phyloP scores from a whole-genome alignment of 2,113 vertebrate genomes.

The Nannospalax galili region DNA sequence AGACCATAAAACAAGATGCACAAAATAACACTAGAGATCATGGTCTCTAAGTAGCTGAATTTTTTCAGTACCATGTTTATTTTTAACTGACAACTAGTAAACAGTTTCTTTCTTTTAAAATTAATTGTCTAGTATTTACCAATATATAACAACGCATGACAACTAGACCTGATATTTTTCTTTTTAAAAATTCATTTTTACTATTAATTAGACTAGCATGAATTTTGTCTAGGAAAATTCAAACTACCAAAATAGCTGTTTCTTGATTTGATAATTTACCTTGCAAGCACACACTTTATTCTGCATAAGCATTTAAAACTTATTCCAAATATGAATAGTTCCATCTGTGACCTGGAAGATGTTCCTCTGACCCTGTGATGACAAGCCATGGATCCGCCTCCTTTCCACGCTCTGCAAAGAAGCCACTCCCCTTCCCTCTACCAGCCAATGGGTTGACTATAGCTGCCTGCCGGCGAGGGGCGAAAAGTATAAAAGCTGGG shows the following conservation, averaged over 20 bases:
- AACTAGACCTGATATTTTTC: neutral
- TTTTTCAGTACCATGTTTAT: neutral
- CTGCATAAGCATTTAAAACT: conserved; percentile 63
- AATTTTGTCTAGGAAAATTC: neutral
- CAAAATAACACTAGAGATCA: neutral
- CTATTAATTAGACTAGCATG: conserved; percentile 40
- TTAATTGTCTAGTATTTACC: neutral
- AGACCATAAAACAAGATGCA: neutral
- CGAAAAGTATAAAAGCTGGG: too few species aligned
- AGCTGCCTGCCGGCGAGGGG: too few species aligned
- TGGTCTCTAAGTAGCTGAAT: neutral
- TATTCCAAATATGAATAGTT: conserved; percentile 72
- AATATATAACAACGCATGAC: neutral
- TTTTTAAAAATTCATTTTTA: neutral
- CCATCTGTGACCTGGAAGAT: too few species aligned
- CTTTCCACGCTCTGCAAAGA: too few species aligned
- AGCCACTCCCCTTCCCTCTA: too few species aligned
- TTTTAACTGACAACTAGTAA: neutral
- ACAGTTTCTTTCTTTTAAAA: conserved; percentile 50
- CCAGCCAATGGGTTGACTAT: too few species aligned
- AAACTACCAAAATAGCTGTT: conserved; percentile 24
- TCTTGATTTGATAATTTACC: neutral
- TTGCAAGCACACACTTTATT: conserved; percentile 53
- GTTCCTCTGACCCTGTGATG: too few species aligned
- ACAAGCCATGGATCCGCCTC: too few species aligned